A percentile compares a stretch with the other conserved stretches of the same genome.
Evolutionary conservation across 1,140 invertebrate genomes (phyloP).

Genomic region (Tetraneura akinire): DNA sequence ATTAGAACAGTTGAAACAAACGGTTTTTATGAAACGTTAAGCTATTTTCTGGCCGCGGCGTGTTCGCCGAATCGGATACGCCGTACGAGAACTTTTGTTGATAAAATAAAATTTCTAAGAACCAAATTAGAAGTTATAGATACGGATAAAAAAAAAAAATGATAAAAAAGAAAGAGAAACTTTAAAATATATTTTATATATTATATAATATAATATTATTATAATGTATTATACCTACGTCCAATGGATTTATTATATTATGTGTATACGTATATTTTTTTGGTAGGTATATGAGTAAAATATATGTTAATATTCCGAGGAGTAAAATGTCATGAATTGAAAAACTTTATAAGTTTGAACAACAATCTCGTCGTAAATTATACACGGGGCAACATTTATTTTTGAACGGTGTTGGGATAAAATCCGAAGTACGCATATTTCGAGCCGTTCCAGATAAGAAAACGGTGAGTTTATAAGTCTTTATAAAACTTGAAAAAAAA

Average conservation of each 20-base stretch:
- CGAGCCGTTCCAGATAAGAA: constrained; percentile 1
- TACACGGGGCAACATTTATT: constrained; percentile 1
- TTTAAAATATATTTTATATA: constrained; percentile 4
- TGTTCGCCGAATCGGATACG: not conserved
- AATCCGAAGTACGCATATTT: constrained; percentile 21
- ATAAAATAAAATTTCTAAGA: not conserved
- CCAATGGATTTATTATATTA: too few relatives aligned
- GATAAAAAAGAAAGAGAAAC: too few relatives aligned
- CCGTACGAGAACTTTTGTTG: not conserved
- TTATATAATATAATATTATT: too few relatives aligned
- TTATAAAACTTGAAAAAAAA: not conserved
- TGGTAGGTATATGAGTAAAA: not conserved
- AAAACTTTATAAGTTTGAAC: constrained; percentile 8
- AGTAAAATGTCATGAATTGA: not conserved
- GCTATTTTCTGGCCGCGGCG: not conserved
- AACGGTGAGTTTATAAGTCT: not conserved
- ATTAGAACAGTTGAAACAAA: constrained; percentile 21
- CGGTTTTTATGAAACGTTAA: constrained; percentile 24
- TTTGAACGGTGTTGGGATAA: constrained; percentile 17
- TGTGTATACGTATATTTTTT: too few relatives aligned
- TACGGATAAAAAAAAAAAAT: not conserved
- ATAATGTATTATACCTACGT: too few relatives aligned
- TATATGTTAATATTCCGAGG: not conserved
- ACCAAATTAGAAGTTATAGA: not conserved
- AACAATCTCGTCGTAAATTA: not conserved